Evolutionary conservation across 64 coral and sea anemone species (phyloP).

Genomic region (Astreopora myriophthalma): DNA sequence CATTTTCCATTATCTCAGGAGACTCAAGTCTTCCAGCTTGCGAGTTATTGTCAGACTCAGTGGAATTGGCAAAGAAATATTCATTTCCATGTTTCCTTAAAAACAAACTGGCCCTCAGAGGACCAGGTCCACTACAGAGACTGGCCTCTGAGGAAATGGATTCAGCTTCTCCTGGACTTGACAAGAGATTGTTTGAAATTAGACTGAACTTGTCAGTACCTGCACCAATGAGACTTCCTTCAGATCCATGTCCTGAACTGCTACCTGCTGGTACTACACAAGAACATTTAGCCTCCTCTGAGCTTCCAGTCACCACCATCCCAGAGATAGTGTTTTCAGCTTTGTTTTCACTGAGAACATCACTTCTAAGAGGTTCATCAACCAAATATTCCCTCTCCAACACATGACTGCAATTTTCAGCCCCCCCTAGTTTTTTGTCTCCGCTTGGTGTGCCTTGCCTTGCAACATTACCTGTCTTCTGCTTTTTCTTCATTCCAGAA

Average conservation of each 20-base stretch:
- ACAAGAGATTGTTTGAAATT: neutral
- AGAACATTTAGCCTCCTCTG: neutral
- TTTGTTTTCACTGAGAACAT: neutral
- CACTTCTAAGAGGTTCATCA: neutral
- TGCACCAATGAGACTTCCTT: conserved; percentile 22
- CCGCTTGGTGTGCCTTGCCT: neutral
- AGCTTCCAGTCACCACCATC: neutral
- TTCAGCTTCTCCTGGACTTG: neutral
- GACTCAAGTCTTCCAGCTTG: neutral
- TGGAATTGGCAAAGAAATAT: conserved; percentile 60
- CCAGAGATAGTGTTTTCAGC: neutral
- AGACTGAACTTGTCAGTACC: neutral
- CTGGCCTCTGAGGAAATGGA: conserved; percentile 73
- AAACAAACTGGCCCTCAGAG: neutral
- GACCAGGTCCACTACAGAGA: conserved; percentile 70
- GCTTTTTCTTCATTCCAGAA: neutral
- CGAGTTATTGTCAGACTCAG: conserved; percentile 30
- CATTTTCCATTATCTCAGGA: neutral
- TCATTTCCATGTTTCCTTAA: conserved; percentile 58
- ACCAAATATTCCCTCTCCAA: neutral
- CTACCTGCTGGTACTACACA: too few relatives aligned
- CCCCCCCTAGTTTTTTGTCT: neutral
- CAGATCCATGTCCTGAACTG: neutral
- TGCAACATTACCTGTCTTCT: neutral
- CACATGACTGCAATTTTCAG: neutral